A percentile compares a stretch with the other conserved stretches of the same genome.
Conservation (phyloP, 2,797 vertebrate species). For the Oreochromis mossambicus region DNA sequence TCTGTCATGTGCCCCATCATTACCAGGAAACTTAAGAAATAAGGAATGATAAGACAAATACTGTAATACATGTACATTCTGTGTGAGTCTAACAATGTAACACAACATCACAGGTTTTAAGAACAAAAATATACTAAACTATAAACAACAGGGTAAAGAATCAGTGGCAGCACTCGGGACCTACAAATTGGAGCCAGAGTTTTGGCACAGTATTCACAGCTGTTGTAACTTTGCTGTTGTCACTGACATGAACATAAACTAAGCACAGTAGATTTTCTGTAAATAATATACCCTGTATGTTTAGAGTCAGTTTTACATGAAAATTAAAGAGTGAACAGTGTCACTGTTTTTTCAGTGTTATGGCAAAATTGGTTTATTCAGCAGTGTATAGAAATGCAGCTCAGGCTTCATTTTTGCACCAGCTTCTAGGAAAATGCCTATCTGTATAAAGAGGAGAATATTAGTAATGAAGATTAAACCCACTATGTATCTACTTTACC, state of each 20-base stretch:
- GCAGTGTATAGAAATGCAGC: not conserved
- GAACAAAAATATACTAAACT: not conserved
- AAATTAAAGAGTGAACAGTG: not conserved
- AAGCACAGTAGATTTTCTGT: not conserved
- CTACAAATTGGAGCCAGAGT: not conserved
- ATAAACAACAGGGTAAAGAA: not conserved
- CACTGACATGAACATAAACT: not conserved
- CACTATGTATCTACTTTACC: not conserved
- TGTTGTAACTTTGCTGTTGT: not conserved
- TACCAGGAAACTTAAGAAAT: not conserved
- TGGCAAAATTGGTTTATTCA: not conserved
- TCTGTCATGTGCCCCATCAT: not conserved
- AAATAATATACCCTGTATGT: not conserved
- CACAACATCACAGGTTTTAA: not conserved
- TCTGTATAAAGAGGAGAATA: not conserved
- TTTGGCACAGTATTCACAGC: not conserved
- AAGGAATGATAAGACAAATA: not conserved
- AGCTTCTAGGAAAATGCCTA: not conserved
- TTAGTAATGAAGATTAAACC: not conserved
- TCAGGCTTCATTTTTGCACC: not conserved
- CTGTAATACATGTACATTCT: not conserved
- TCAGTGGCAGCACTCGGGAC: not conserved
- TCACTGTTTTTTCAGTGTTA: not conserved
- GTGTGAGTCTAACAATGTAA: not conserved
- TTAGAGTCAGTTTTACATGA: not conserved